Percentiles rank a stretch among this genome's conserved stretches.
Evolutionary conservation across 30 jellyfish, hydroid and myxozoan genomes (phyloP).

Genomic region (Pseudorhiza aurosa): DNA sequence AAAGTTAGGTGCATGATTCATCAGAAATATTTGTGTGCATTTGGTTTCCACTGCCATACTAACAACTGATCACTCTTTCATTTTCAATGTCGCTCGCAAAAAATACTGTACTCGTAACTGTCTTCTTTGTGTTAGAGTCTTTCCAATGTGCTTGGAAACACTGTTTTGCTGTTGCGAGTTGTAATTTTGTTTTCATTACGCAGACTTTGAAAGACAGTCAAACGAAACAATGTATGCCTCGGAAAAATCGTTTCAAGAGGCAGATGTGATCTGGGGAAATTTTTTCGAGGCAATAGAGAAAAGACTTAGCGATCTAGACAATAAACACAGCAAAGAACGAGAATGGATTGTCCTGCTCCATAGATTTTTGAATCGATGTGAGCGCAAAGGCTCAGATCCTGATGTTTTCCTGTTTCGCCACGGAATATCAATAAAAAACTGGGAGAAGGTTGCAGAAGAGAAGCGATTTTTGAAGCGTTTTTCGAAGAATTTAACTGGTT

Average conservation of each 20-base stretch:
- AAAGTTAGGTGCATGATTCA: too few species aligned
- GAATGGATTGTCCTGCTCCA: neutral
- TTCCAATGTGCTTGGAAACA: too few species aligned
- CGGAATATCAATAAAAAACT: neutral
- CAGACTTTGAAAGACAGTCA: too few species aligned
- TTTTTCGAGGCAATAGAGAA: slow-evolving; percentile 1
- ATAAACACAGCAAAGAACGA: neutral
- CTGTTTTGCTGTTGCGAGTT: too few species aligned
- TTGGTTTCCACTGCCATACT: too few species aligned
- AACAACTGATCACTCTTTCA: too few species aligned
- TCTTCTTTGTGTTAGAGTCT: too few species aligned
- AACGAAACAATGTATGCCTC: neutral
- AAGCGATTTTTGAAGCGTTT: neutral
- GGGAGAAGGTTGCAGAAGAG: slow-evolving; percentile 3
- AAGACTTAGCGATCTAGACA: neutral
- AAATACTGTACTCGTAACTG: too few species aligned
- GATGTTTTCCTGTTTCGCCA: neutral
- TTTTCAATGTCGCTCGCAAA: too few species aligned
- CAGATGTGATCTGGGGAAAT: neutral
- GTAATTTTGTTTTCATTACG: too few species aligned
- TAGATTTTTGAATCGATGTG: slow-evolving; percentile 24
- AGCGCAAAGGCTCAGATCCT: slow-evolving; percentile 1
- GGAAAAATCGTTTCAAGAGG: neutral
- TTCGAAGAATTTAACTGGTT: neutral
- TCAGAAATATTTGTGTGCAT: too few species aligned